Base-by-base conservation (phyloP, 2,797 vertebrate genomes). In the Falco biarmicus region DNA sequence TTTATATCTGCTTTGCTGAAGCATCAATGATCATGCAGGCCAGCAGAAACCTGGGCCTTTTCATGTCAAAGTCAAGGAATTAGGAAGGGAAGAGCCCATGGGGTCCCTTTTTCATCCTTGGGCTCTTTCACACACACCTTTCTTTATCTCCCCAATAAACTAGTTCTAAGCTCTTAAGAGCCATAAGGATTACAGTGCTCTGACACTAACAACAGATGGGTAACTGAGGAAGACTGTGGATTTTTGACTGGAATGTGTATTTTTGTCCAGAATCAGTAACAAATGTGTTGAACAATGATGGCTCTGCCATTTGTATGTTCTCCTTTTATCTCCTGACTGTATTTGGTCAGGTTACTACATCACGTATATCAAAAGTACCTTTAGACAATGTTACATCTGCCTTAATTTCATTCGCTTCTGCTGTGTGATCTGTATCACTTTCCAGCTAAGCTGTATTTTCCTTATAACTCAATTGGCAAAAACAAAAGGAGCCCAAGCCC, bases 361-460 rank as follows among this genome's bases (percentile, higher is more conserved):
- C 87, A 47, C 1, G 2, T 77, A 45, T 32, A 73, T 47, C 86
- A 60, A 54, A 80, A 78, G 59, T 88, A 92, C 76, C 90, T 96
- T 94, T 91, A 60, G 64, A 94, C 77, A 94, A 57, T 65, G 79
- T 91, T 96, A 96, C 74, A 95, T 75, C 75, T 82, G 37, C 16
- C 26, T 66, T 66, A 2, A 66, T 90, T 89, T 91, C 29, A 69
- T 84, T 93, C 84, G 51, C 51, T 63, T 84, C 91, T 95, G 90
- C 88, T 96, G 87, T 90, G 78, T 88, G 85, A 47, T 54, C 31
- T 95, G 91, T 74, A 89, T 82, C 6, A 86, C 53, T 93, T 96
- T 95, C 95, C 94, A 97, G 56, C 57, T 93, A 92, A 68, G 34
- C 29, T 84, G 17, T 71, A 82, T 47, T 93, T 92, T 94, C 34